Evolutionary conservation across 2,113 vertebrate species (phyloP).

Genomic region (Nansenia antarctica): DNA sequence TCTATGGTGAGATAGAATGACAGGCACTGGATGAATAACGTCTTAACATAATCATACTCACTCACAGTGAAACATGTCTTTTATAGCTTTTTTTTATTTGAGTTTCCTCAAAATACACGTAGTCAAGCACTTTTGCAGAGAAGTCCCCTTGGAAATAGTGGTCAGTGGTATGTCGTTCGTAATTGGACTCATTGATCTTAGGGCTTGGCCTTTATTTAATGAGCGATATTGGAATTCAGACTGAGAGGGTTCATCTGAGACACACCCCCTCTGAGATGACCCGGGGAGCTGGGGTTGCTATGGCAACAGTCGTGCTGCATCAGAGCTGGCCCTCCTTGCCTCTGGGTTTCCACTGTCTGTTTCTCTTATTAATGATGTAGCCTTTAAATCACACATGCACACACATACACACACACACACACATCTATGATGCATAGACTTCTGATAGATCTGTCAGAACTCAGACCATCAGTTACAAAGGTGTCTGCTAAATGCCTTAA

Average conservation of each 20-base stretch:
- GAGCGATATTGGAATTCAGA: conserved; percentile 38
- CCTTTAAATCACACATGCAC: conserved; percentile 21
- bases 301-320: conserved; percentile 56
- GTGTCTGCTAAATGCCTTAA: no score
- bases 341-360: conserved; percentile 51
- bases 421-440: conserved; percentile 20
- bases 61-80: background rate
- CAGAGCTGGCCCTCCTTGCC: conserved; percentile 40
- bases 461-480: no score
- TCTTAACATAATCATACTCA: no score
- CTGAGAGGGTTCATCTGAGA: conserved; percentile 13
- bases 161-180: background rate
- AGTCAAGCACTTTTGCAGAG: background rate
- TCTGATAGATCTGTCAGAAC: background rate
- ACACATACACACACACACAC: conserved; percentile 5
- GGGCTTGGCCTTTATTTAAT: conserved; percentile 9
- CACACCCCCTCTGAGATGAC: conserved; percentile 33
- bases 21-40: background rate
- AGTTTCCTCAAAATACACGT: background rate
- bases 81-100: no score
- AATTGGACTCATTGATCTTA: conserved; percentile 17
- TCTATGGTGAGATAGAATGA: conserved; percentile 83
- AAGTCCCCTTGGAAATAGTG: background rate
- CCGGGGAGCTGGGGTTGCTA: conserved; percentile 55
- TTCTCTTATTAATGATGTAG: conserved; percentile 61